phyloP scores from a whole-genome alignment of 2,888 invertebrate species.

The Drosophila dives region DNA sequence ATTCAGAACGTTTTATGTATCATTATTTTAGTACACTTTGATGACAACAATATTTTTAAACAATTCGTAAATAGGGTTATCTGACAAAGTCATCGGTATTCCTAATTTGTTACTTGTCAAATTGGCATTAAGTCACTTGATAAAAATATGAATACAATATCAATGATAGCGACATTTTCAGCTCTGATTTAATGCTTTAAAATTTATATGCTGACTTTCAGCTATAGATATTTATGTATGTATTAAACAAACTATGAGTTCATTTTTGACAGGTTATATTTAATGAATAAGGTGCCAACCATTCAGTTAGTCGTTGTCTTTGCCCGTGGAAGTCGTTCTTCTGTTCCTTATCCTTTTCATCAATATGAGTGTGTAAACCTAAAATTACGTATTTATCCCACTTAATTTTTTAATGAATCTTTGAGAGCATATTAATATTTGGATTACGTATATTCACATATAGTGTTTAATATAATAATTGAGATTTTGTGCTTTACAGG shows the following conservation, averaged over 20 bases:
- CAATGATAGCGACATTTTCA: slow-evolving; percentile 58
- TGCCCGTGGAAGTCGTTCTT: slow-evolving; percentile 3
- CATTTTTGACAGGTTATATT: slow-evolving; percentile 17
- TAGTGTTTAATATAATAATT: neutral
- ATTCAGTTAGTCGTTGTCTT: slow-evolving; percentile 34
- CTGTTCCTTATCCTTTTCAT: neutral
- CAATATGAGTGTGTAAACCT: slow-evolving; percentile 46
- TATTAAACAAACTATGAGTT: neutral
- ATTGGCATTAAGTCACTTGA: slow-evolving; percentile 38
- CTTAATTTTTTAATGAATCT: neutral
- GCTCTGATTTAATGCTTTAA: slow-evolving; percentile 48
- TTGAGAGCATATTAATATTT: neutral
- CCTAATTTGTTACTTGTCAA: slow-evolving; percentile 55
- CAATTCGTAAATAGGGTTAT: slow-evolving; percentile 27
- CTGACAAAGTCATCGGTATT: slow-evolving; percentile 7
- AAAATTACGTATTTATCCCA: neutral
- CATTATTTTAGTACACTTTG: neutral
- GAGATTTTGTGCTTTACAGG: slow-evolving; percentile 4
- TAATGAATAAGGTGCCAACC: slow-evolving; percentile 9
- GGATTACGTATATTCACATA: neutral
- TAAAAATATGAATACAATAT: slow-evolving; percentile 45
- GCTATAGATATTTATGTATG: neutral
- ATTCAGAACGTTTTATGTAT: neutral
- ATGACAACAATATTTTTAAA: slow-evolving; percentile 45
- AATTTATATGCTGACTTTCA: slow-evolving; percentile 53